Percentiles rank a stretch among this genome's conserved stretches.
Evolutionary conservation across 2,888 invertebrate species (phyloP).

Genomic region (Amaurobius ferox): DNA sequence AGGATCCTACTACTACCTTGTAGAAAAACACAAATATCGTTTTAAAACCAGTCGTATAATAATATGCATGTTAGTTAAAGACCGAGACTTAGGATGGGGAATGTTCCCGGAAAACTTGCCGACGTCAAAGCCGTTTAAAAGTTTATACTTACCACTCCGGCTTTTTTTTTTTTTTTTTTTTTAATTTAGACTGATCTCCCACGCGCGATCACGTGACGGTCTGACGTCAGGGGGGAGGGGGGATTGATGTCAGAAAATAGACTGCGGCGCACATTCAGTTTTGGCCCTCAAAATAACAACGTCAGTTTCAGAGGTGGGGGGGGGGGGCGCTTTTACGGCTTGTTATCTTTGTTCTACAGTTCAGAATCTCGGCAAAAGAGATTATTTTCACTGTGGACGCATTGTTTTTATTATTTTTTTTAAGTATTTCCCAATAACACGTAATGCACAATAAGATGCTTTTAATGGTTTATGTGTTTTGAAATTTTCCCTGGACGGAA

Average conservation of each 20-base stretch:
- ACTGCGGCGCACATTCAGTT: not conserved
- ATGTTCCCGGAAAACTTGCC: conserved; percentile 21
- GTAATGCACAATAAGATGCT: too few relatives aligned
- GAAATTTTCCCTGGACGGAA: too few relatives aligned
- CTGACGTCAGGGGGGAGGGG: conserved; percentile 54
- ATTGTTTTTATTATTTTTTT: too few relatives aligned
- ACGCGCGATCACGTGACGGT: conserved; percentile 44
- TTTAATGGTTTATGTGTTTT: too few relatives aligned
- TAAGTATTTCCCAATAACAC: too few relatives aligned
- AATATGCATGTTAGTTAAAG: conserved; percentile 1
- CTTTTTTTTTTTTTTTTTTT: conserved; percentile 29
- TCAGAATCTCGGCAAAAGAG: not conserved
- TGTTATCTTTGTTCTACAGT: not conserved
- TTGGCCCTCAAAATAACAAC: not conserved
- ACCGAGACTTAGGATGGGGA: conserved; percentile 19
- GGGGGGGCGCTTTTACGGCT: not conserved
- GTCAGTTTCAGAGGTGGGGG: too few relatives aligned
- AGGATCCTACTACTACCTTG: not conserved
- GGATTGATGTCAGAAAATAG: not conserved
- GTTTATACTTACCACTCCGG: not conserved
- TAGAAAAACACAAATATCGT: not conserved
- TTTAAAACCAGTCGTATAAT: conserved; percentile 24
- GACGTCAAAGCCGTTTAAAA: conserved; percentile 24
- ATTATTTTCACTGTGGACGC: not conserved
- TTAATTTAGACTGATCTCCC: conserved; percentile 29